A percentile compares a stretch with the other conserved stretches of the same genome.
These are phyloP conservation scores for Phyllotreta striolata DNA, from an alignment of 2,888 invertebrate species.

Conservation along the genomic window DNA sequence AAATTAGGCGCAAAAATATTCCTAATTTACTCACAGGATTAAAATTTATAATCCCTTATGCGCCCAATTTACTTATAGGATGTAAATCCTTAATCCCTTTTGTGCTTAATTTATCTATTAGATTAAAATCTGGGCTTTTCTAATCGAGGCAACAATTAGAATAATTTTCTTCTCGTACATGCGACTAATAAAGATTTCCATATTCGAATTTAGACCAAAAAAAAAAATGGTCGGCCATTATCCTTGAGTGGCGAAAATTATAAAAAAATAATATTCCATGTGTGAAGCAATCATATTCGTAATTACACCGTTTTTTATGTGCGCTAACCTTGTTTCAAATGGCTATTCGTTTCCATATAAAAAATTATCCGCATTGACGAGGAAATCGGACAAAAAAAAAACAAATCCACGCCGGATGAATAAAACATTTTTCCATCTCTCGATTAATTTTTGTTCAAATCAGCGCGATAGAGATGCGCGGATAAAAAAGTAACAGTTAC, in stretches of 20 bases:
- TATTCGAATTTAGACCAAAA: not conserved
- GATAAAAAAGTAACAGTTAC: conserved; percentile 1
- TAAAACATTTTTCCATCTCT: no score
- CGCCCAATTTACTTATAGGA: no score
- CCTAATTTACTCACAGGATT: no score
- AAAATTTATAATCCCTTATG: no score
- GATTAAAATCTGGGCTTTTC: no score
- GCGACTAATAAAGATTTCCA: not conserved
- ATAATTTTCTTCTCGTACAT: not conserved
- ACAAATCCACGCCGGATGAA: no score
- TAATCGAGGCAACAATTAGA: no score
- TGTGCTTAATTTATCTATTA: no score
- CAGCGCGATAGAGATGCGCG: not conserved
- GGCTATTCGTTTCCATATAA: no score
- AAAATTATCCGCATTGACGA: not conserved
- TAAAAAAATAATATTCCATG: conserved; percentile 4
- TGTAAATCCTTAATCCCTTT: no score
- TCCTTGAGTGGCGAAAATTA: not conserved
- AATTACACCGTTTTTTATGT: not conserved
- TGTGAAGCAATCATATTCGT: conserved; percentile 8
- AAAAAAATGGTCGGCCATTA: conserved; percentile 1
- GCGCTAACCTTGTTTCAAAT: not conserved
- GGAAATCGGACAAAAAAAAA: not conserved
- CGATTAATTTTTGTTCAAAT: no score
- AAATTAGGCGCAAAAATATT: no score